phyloP scores from a whole-genome alignment of 2,888 invertebrate genomes.

The Tipula unca region DNA sequence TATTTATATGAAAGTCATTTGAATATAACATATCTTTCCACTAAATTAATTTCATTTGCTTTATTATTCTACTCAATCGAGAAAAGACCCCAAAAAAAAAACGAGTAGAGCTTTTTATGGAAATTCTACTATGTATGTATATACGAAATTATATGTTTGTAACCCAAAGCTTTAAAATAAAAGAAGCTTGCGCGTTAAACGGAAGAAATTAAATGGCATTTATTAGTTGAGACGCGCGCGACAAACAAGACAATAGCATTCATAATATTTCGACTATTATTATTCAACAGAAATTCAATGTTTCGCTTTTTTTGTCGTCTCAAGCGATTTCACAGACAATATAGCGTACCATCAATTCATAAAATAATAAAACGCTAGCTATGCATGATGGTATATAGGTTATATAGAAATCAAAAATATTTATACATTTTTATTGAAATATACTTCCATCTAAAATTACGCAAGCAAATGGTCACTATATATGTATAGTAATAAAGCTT shows the following conservation, averaged over 20 bases:
- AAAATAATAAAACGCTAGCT: neutral
- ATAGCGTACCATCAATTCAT: neutral
- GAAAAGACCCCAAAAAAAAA: neutral
- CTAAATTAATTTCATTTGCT: constrained; percentile 14
- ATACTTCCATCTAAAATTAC: neutral
- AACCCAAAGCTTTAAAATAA: neutral
- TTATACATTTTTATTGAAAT: neutral
- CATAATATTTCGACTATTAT: neutral
- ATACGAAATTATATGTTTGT: neutral
- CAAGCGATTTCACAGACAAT: neutral
- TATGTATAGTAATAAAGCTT: neutral
- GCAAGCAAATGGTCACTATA: neutral
- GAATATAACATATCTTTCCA: neutral
- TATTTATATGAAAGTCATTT: neutral
- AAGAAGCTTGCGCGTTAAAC: neutral
- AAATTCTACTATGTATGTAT: neutral
- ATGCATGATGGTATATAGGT: neutral
- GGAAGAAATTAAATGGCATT: neutral
- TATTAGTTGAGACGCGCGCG: neutral
- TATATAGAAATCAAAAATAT: neutral
- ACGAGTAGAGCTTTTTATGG: neutral
- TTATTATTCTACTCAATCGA: constrained; percentile 14
- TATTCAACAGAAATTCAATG: neutral
- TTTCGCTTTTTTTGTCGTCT: neutral
- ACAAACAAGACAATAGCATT: neutral